Evolutionary conservation across 2,113 vertebrate species (phyloP).

Genomic region (Bos indicus): DNA sequence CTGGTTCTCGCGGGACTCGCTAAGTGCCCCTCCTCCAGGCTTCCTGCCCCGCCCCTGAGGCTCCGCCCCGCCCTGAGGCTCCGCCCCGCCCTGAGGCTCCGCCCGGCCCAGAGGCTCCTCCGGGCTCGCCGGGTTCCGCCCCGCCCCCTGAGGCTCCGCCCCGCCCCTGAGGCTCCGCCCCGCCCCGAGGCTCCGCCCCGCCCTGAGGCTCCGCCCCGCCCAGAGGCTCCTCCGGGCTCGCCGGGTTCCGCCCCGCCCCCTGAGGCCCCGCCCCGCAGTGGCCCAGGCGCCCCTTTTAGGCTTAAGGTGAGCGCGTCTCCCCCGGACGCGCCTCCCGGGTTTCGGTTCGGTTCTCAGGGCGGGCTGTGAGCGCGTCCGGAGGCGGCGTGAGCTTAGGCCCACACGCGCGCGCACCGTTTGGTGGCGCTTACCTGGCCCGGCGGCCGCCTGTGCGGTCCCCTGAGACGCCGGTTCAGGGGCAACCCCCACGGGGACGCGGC

Average conservation of each 20-base stretch:
- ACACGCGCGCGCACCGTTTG: neutral
- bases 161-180: neutral
- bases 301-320: neutral
- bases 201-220: no score
- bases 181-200: no score
- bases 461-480: neutral
- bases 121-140: no score
- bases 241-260: no score
- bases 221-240: no score
- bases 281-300: neutral
- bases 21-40: neutral
- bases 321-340: neutral
- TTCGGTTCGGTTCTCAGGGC: neutral
- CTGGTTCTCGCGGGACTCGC: neutral
- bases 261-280: no score
- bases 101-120: no score
- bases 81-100: no score
- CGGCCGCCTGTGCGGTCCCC: neutral
- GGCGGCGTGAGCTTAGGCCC: neutral
- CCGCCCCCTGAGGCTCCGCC: no score
- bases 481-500: neutral
- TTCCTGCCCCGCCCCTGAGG: neutral
- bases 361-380: neutral
- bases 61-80: no score
- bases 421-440: neutral